Conservation (phyloP, 2,888 invertebrate genomes). For the Pycnomerus fuliginosus region DNA sequence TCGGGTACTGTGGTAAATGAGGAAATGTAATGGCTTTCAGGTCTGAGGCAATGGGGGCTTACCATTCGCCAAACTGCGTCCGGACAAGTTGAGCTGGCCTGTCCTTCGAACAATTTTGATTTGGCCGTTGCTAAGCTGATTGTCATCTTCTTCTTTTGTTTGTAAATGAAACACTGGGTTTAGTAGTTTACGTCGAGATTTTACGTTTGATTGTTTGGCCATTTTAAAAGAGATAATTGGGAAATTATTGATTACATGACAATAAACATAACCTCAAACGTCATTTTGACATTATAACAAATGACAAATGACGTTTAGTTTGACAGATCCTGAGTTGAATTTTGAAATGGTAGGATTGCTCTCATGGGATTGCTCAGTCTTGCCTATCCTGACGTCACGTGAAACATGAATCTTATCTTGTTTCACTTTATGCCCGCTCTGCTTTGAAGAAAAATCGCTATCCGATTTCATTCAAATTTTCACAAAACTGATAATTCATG, state of each 20-base stretch:
- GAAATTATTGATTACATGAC: constrained; percentile 10
- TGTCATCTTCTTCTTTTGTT: constrained; percentile 69
- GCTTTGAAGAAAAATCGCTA: no score
- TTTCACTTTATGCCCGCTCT: no score
- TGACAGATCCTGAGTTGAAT: no score
- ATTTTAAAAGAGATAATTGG: constrained; percentile 26
- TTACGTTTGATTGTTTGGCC: constrained; percentile 46
- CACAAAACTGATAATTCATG: no score
- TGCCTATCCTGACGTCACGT: no score
- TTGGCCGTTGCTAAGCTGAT: constrained; percentile 66
- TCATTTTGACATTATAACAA: constrained; percentile 12
- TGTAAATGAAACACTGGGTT: constrained; percentile 71
- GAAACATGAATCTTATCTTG: no score
- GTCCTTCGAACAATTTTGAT: constrained; percentile 79
- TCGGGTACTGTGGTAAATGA: constrained; percentile 78
- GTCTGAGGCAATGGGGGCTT: constrained; percentile 31
- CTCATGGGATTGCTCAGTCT: no score
- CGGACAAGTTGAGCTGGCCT: constrained; percentile 78
- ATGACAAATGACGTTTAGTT: no score
- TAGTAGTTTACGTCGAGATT: constrained; percentile 46
- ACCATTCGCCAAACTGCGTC: constrained; percentile 74
- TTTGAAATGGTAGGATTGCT: no score
- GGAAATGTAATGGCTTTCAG: not conserved
- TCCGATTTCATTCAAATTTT: no score
- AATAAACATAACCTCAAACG: constrained; percentile 14